These are phyloP conservation scores for Myotis planiceps DNA, from an alignment of 2,797 vertebrate species.

Conservation along the genomic window DNA sequence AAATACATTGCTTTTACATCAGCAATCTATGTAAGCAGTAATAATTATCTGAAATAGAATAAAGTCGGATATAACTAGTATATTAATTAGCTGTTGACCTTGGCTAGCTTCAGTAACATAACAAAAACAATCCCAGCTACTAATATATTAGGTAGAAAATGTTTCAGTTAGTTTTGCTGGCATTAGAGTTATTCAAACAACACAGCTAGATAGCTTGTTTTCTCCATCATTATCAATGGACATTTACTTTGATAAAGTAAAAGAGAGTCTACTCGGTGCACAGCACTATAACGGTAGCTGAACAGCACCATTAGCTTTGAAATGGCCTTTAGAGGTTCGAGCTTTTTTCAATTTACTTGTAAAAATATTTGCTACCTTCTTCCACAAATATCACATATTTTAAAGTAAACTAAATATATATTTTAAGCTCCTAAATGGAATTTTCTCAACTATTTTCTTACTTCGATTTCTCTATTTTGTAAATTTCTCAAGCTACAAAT, in stretches of 20 bases:
- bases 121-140: neutral
- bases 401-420: neutral
- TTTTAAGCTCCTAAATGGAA: neutral
- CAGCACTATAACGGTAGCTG: neutral
- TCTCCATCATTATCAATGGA: neutral
- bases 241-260: neutral
- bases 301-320: neutral
- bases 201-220: neutral
- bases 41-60: neutral
- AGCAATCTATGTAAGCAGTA: neutral
- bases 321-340: neutral
- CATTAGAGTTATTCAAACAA: neutral
- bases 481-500: constrained; percentile 45
- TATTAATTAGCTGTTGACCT: neutral
- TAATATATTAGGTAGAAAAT: neutral
- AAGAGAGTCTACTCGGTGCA: neutral
- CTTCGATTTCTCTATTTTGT: constrained; percentile 14
- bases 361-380: neutral
- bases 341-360: neutral
- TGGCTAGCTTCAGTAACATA: neutral
- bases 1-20: neutral
- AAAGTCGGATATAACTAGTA: neutral
- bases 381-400: neutral
- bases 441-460: constrained; percentile 32
- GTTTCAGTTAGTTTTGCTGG: neutral